Percentiles rank a stretch among this genome's conserved stretches.
phyloP scores from a whole-genome alignment of 2,888 invertebrate genomes.

The Eueremaeus valkanovi region DNA sequence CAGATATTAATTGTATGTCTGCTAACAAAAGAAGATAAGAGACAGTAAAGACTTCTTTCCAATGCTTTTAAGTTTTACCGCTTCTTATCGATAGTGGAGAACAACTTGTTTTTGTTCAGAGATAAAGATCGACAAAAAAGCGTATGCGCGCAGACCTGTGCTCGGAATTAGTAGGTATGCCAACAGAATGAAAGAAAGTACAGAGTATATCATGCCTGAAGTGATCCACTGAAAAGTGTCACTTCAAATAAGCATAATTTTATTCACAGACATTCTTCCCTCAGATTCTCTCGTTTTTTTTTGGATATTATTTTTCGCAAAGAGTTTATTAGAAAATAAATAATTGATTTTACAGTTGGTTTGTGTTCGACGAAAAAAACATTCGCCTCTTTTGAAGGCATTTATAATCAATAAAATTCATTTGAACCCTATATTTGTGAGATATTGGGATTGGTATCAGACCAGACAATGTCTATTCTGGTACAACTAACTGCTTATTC shows the following conservation, averaged over 20 bases:
- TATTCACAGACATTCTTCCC: neutral
- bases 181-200: neutral
- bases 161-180: conserved; percentile 3
- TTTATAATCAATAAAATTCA: no score
- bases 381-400: no score
- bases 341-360: neutral
- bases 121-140: conserved; percentile 26
- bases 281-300: neutral
- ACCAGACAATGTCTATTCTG: no score
- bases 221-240: conserved; percentile 21
- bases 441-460: no score
- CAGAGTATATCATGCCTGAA: conserved; percentile 22
- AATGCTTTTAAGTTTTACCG: neutral
- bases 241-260: conserved; percentile 9
- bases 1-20: conserved; percentile 8
- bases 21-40: neutral
- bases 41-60: neutral
- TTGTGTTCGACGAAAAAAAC: neutral
- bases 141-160: neutral
- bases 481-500: neutral
- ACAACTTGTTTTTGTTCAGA: conserved; percentile 13
- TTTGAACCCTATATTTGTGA: no score
- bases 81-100: neutral
- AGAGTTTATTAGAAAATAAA: neutral
- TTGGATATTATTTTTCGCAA: no score